A percentile compares a stretch with the other conserved stretches of the same genome.
These are phyloP conservation scores for Neosilurus hyrtlii DNA, from an alignment of 2,797 vertebrate genomes.

Conservation along the genomic window DNA sequence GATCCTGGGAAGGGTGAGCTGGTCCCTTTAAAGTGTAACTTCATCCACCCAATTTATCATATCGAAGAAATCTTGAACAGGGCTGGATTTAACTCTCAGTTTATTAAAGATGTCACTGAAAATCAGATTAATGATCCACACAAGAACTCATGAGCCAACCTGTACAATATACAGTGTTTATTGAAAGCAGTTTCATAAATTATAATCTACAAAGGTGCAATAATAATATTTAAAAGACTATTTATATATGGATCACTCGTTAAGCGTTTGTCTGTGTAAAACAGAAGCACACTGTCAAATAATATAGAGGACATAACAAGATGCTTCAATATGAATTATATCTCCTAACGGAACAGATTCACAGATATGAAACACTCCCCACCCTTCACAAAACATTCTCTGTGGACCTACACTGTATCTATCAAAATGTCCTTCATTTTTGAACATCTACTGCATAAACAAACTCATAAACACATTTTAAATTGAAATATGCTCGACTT, in stretches of 20 bases:
- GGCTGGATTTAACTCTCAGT: not conserved
- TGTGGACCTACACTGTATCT: slow-evolving; percentile 49
- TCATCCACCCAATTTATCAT: too few relatives aligned
- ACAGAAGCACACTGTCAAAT: slow-evolving; percentile 54
- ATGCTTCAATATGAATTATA: slow-evolving; percentile 66
- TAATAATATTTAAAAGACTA: slow-evolving; percentile 64
- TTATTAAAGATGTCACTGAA: not conserved
- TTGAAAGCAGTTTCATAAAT: slow-evolving; percentile 76
- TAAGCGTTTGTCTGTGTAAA: slow-evolving; percentile 57
- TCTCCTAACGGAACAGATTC: slow-evolving; percentile 70
- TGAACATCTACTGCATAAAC: slow-evolving; percentile 43
- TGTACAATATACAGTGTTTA: slow-evolving; percentile 53
- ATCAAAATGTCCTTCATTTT: slow-evolving; percentile 61
- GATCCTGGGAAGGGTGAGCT: too few relatives aligned
- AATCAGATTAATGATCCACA: not conserved
- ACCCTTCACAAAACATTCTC: slow-evolving; percentile 58
- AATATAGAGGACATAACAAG: slow-evolving; percentile 55
- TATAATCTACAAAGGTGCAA: slow-evolving; percentile 67
- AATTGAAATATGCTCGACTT: slow-evolving; percentile 40
- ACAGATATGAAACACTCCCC: slow-evolving; percentile 59
- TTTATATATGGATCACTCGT: slow-evolving; percentile 62
- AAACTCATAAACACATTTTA: slow-evolving; percentile 46
- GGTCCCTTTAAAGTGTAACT: too few relatives aligned
- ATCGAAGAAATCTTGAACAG: too few relatives aligned
- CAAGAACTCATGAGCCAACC: not conserved